Conservation (phyloP, 2,888 invertebrate species). For the Eulithis testata region DNA sequence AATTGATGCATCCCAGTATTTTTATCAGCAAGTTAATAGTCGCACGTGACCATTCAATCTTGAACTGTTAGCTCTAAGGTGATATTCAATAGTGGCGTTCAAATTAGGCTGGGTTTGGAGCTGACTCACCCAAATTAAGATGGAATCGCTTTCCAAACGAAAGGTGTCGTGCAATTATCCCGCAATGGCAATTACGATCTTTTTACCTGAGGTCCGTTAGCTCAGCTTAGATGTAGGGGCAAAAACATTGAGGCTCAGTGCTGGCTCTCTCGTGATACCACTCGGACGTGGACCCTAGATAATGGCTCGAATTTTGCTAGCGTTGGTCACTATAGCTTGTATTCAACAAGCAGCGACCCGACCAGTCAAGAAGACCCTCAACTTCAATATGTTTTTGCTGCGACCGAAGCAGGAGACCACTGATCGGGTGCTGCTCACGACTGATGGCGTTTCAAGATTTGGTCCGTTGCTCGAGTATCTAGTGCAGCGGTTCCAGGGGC, state of each 20-base stretch:
- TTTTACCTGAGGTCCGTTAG: slow-evolving; percentile 81
- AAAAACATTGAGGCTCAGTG: slow-evolving; percentile 73
- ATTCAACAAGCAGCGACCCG: slow-evolving; percentile 57
- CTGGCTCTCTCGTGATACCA: slow-evolving; percentile 59
- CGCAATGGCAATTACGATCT: slow-evolving; percentile 77
- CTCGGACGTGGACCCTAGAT: slow-evolving; percentile 55
- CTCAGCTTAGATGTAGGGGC: slow-evolving; percentile 73
- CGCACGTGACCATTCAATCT: slow-evolving; percentile 45
- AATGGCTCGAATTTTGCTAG: slow-evolving; percentile 56
- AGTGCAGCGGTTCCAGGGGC: slow-evolving; percentile 88
- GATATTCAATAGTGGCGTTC: slow-evolving; percentile 45
- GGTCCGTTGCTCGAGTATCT: slow-evolving; percentile 88
- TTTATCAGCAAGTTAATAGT: slow-evolving; percentile 47
- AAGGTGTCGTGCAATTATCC: slow-evolving; percentile 81
- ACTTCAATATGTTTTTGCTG: slow-evolving; percentile 78
- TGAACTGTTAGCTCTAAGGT: slow-evolving; percentile 42
- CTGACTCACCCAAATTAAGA: slow-evolving; percentile 76
- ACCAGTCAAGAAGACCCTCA: slow-evolving; percentile 73
- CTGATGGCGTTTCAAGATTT: slow-evolving; percentile 82
- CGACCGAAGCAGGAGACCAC: slow-evolving; percentile 64
- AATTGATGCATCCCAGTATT: slow-evolving; percentile 37
- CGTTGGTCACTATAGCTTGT: slow-evolving; percentile 61
- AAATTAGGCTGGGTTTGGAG: slow-evolving; percentile 53
- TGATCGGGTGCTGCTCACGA: slow-evolving; percentile 65
- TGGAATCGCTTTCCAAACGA: slow-evolving; percentile 80